Evolutionary conservation across 2,888 invertebrate genomes (phyloP).

Genomic region (Automeris io): DNA sequence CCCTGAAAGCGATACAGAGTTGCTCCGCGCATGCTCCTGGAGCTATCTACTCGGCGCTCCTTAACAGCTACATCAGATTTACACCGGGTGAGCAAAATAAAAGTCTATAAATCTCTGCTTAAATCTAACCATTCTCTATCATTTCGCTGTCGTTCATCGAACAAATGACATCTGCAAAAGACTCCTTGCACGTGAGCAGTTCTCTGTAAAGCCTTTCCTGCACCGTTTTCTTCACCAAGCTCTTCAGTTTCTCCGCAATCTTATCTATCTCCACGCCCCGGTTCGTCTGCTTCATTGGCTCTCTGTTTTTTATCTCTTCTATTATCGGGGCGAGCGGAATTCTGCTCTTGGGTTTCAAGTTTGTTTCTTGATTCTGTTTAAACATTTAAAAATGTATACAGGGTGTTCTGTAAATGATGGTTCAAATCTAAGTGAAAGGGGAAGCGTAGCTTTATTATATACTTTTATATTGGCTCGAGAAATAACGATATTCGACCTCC

Average conservation of each 20-base stretch:
- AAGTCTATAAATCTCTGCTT: too few species aligned
- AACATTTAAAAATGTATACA: background rate
- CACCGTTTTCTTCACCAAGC: constrained; percentile 39
- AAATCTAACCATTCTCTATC: constrained; percentile 24
- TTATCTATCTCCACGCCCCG: constrained; percentile 61
- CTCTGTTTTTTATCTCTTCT: constrained; percentile 54
- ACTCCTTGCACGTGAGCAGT: constrained; percentile 52
- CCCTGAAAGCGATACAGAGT: too few species aligned
- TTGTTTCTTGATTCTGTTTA: constrained; percentile 18
- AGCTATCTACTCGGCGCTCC: too few species aligned
- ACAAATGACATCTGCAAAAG: constrained; percentile 38
- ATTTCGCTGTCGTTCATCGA: constrained; percentile 18
- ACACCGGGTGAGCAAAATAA: too few species aligned
- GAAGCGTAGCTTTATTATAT: too few species aligned
- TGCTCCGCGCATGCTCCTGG: too few species aligned
- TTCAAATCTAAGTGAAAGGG: too few species aligned
- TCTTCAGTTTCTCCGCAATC: constrained; percentile 65
- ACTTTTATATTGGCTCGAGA: too few species aligned
- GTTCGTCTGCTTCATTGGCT: constrained; percentile 37
- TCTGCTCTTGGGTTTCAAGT: constrained; percentile 31
- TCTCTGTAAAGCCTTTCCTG: constrained; percentile 48
- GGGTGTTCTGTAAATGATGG: background rate
- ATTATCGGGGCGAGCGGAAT: constrained; percentile 62
- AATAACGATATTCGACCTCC: too few species aligned
- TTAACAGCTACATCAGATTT: too few species aligned